Evolutionary conservation across 2,888 invertebrate species (phyloP).

Genomic region (Drosophila nr. perissopoda): DNA sequence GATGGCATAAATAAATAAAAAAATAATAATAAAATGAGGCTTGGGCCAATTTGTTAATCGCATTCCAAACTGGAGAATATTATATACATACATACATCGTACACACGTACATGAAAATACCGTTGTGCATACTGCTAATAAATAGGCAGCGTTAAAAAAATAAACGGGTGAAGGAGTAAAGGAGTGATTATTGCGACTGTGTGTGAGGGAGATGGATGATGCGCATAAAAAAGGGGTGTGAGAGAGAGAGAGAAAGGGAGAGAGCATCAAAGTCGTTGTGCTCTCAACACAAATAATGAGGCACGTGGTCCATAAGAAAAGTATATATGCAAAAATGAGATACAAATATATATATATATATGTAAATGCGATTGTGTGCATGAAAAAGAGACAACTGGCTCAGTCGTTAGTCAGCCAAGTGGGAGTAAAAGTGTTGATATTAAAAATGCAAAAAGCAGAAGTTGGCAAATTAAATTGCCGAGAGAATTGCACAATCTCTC

Average conservation of each 20-base stretch:
- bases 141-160: constrained; percentile 14
- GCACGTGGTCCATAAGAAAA: constrained; percentile 72
- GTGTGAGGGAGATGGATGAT: constrained; percentile 1
- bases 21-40: background rate
- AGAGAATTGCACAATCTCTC: constrained; percentile 40
- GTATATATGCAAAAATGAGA: constrained; percentile 34
- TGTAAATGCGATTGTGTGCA: constrained; percentile 8
- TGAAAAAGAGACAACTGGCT: constrained; percentile 76
- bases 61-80: background rate
- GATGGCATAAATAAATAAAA: background rate
- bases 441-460: constrained; percentile 71
- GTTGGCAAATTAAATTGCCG: constrained; percentile 69
- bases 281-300: constrained; percentile 63
- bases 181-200: constrained; percentile 4
- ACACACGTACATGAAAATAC: background rate
- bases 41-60: background rate
- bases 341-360: background rate
- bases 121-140: constrained; percentile 21
- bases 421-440: constrained; percentile 74
- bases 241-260: constrained; percentile 33
- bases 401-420: constrained; percentile 46
- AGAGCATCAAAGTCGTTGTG: constrained; percentile 29
- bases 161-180: constrained; percentile 3
- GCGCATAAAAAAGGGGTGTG: background rate
- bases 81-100: background rate